These are phyloP conservation scores for Linurgus olivaceus DNA, from an alignment of 2,797 vertebrate genomes.

Conservation along the genomic window DNA sequence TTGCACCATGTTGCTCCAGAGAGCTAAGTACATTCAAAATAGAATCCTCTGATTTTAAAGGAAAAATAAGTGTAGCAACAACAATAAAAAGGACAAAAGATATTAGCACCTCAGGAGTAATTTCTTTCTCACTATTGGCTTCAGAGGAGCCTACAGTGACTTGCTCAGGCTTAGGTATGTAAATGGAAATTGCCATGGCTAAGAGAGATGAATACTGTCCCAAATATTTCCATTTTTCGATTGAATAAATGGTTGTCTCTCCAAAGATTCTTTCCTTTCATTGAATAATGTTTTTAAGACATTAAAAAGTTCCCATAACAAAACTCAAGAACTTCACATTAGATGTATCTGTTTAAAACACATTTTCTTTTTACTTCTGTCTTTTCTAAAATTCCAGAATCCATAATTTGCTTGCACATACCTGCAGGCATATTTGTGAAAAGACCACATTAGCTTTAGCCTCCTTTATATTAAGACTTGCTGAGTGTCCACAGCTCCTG, in stretches of 20 bases:
- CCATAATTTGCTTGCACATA: background rate
- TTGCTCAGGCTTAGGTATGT: background rate
- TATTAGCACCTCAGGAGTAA: background rate
- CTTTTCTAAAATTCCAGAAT: background rate
- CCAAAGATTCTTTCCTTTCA: background rate
- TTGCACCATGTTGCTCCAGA: background rate
- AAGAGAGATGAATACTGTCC: background rate
- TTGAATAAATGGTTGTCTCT: background rate
- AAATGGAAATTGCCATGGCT: background rate
- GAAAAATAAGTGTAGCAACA: background rate
- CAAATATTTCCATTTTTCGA: background rate
- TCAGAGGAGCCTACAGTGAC: background rate
- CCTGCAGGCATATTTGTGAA: background rate
- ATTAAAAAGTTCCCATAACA: background rate
- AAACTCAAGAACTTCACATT: background rate
- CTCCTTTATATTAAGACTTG: background rate
- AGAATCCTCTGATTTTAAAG: background rate
- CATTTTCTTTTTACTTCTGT: background rate
- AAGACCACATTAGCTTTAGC: background rate
- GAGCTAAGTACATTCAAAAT: background rate
- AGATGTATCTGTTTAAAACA: background rate
- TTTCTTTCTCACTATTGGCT: background rate
- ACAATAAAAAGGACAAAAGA: background rate
- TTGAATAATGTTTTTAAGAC: background rate
- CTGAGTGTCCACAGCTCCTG: background rate